Base-by-base conservation (phyloP, 2,113 vertebrate genomes). In the Petroica traversi region DNA sequence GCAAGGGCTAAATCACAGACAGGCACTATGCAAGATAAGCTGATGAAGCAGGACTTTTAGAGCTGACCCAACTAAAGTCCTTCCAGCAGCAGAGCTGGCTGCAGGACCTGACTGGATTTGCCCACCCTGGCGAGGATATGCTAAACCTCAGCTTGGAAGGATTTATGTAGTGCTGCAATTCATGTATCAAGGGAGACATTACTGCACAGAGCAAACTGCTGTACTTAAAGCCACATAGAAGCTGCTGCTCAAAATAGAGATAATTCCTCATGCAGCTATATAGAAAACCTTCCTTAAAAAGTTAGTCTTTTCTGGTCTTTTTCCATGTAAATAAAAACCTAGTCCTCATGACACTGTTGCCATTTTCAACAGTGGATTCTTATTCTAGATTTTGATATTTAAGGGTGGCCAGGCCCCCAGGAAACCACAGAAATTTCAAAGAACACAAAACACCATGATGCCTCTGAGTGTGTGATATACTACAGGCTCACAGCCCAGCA, bases 61-160 rank as follows among this genome's bases (percentile, higher is more conserved):
- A 52, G 43, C 43, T 41, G 62, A 68, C 52, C 36, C 58, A 61
- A 6, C 31, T 72, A 1, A 71, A 85, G 85, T 13, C 45, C 45
- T 85, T 71, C 52, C 74, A 72, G 61, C 25, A 45, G 62, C 61
- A 93, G 62, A 79, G 41, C 61, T 58, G 87, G 59, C 80, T 72
- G 67, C 28, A 73, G 58, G 36, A 77, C 54, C 78, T 4, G 14
- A 6, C 62, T 40, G 20, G 11, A 51, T 85, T 74, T 89, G 69
- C 31, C 46, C 0, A 0, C 45, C 31, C 43, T 77, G 87, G 77
- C 1, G 2, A 62, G 51, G 48, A 67, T 31, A 25, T 54, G 46
- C 68, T 64, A 52, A 85, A 61, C 23, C 36, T 85, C 49, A 18
- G 78, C 45, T 68, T 26, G 36, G 69, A 89, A 92, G 31, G 81